Base-by-base conservation (phyloP, 2,113 vertebrate species). In the Tychaedon coryphoeus region DNA sequence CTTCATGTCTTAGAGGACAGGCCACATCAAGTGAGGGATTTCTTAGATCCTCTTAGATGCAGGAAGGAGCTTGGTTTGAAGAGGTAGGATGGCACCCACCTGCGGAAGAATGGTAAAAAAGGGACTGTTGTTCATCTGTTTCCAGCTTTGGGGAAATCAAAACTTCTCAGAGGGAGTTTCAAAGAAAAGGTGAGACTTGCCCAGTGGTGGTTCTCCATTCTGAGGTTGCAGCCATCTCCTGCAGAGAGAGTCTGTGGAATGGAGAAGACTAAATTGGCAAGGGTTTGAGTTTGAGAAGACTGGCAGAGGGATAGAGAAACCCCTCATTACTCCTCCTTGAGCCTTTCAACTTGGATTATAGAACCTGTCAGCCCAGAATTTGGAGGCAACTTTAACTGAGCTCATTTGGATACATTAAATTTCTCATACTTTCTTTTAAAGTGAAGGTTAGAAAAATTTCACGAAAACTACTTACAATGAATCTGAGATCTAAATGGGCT, bases 31-130 rank as follows among this genome's bases (percentile, higher is more conserved):
- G 70, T 92, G 67, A 80, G 82, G 90, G 93, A 96, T 96, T 96
- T 96, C 73, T 84, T 89, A 95, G 86, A 95, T 97, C 95, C 90
- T 97, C 88, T 95, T 97, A 96, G 60, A 24, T 51, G 51, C 40
- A 67, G 69, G 53, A 86, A 61, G 69, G 40, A 90, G 76, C 89
- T 91, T 93, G 76, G 48, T 67, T 86, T 47, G 75, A 64, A 74
- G 60, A 67, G 60, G 29, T 47, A 7, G 53, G n/a, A 60, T 84
- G 38, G 45, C n/a, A 72, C 31, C 25, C n/a, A 57, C 40, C 28
- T 16, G 33, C 48, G 64, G 2, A 45, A 23, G 48, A 51, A 1
- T 61, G 47, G 22, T 73, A 33, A 34, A 53, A 53, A 74, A 74
- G 25, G 14, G n/a, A 10, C 58, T 76, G 31, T 5, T 75, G 53